phyloP scores from a whole-genome alignment of 1,140 invertebrate species.

The Achatina immaculata region DNA sequence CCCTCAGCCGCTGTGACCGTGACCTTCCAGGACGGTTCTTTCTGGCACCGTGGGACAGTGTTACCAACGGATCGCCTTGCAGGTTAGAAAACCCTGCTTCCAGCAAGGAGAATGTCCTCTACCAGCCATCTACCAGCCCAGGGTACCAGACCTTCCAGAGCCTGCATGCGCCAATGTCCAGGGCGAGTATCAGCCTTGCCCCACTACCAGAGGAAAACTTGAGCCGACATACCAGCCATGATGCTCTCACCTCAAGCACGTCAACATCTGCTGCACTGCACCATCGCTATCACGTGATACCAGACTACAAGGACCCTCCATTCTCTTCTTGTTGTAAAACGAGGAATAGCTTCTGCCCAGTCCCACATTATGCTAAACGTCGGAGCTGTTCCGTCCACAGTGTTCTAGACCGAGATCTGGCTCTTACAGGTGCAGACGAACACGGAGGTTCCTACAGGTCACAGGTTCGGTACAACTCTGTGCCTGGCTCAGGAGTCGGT shows the following conservation, averaged over 20 bases:
- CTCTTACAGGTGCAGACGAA: background rate
- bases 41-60: no score
- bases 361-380: background rate
- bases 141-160: background rate
- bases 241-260: background rate
- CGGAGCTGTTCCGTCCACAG: background rate
- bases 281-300: conserved; percentile 1
- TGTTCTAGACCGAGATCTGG: background rate
- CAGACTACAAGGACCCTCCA: conserved; percentile 15
- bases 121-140: background rate
- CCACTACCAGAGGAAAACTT: conserved; percentile 12
- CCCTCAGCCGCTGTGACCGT: no score
- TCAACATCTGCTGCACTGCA: background rate
- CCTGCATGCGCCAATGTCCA: conserved; percentile 18
- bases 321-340: background rate
- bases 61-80: no score
- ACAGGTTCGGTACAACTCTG: background rate
- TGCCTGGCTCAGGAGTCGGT: background rate
- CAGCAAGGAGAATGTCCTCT: background rate
- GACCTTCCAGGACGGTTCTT: no score
- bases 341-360: background rate
- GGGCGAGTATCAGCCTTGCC: conserved; percentile 25
- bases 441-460: no score
- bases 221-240: background rate
- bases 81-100: background rate